phyloP scores from a whole-genome alignment of 2,797 vertebrate species.

The Falco novaeseelandiae region DNA sequence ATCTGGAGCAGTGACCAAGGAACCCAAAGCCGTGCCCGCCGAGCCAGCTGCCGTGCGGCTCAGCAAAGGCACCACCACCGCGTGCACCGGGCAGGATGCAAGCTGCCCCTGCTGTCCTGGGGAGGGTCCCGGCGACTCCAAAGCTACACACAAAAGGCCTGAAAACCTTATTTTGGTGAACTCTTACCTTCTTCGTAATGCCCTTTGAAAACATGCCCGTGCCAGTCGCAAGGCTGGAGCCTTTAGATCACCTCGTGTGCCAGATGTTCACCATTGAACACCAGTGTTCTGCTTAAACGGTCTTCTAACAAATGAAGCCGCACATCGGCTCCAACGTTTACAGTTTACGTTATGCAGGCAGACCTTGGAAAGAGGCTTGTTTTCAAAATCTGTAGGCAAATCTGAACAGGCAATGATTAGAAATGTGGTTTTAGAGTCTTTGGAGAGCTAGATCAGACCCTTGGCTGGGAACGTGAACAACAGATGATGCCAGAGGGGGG shows the following conservation, averaged over 20 bases:
- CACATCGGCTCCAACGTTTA: not conserved
- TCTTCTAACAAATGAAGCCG: not conserved
- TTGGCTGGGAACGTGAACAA: not conserved
- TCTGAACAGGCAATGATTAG: not conserved
- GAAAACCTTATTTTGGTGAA: not conserved
- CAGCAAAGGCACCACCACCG: not conserved
- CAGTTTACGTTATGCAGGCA: not conserved
- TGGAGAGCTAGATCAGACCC: not conserved
- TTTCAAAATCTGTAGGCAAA: slow-evolving; percentile 10
- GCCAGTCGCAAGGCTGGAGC: rapidly evolving
- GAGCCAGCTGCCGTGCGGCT: not conserved
- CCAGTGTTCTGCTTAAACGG: not conserved
- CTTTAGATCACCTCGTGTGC: not conserved
- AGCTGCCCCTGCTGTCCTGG: not conserved
- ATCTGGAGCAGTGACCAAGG: not conserved
- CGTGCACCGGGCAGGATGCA: rapidly evolving
- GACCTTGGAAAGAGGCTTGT: slow-evolving; percentile 18
- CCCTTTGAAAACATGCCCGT: rapidly evolving
- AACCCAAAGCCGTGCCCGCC: not conserved
- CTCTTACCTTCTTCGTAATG: not conserved
- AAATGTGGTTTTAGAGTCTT: not conserved
- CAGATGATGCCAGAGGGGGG: not conserved
- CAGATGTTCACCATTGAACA: not conserved
- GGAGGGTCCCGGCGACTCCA: not conserved
- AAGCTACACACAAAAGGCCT: not conserved